A percentile compares a stretch with the other conserved stretches of the same genome.
Evolutionary conservation across 2,888 invertebrate species (phyloP).

Genomic region (Drosophila demipolita): DNA sequence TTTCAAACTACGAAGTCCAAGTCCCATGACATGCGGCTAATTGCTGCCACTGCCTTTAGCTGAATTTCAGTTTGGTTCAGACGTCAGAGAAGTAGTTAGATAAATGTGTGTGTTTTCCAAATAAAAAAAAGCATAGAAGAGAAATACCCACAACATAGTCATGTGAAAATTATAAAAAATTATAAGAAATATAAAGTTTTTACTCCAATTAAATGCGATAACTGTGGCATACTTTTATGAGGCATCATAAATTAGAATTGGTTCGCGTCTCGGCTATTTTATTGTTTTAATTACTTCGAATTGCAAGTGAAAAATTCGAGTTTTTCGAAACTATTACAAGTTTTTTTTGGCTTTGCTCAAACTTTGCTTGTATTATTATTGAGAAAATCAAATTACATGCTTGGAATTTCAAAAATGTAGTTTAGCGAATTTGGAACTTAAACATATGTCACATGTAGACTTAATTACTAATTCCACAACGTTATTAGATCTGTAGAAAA

Average conservation of each 20-base stretch:
- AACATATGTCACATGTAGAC: background rate
- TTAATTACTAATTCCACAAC: background rate
- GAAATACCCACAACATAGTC: background rate
- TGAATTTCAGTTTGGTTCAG: background rate
- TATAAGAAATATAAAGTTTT: background rate
- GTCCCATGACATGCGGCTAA: slow-evolving; percentile 29
- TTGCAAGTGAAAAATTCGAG: background rate
- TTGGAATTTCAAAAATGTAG: background rate
- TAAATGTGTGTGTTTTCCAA: background rate
- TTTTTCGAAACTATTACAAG: no score
- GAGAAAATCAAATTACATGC: background rate
- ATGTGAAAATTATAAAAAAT: no score
- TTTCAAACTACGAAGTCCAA: slow-evolving; percentile 39
- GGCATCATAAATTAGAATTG: slow-evolving; percentile 36
- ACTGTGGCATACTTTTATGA: slow-evolving; percentile 68
- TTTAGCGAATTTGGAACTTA: background rate
- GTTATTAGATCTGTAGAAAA: background rate
- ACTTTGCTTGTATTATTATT: background rate
- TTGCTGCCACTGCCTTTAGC: slow-evolving; percentile 4
- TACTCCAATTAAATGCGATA: background rate
- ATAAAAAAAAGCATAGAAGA: background rate
- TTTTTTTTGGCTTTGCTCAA: background rate
- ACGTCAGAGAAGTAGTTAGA: background rate
- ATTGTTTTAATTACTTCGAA: slow-evolving; percentile 2
- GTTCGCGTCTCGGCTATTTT: slow-evolving; percentile 31